phyloP scores from a whole-genome alignment of 2,797 vertebrate genomes.

The Poeciliopsis gracilis region DNA sequence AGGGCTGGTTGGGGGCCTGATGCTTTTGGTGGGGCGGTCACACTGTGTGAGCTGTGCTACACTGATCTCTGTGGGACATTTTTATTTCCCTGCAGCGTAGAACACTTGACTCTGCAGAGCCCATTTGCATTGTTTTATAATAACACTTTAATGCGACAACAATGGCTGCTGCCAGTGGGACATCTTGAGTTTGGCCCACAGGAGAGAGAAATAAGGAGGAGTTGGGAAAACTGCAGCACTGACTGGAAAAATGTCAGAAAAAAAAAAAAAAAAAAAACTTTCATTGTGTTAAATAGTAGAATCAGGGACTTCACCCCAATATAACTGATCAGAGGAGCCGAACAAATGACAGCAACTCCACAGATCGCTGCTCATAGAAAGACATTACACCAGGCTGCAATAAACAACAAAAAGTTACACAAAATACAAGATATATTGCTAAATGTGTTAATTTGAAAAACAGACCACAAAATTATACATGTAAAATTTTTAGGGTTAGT shows the following conservation, averaged over 20 bases:
- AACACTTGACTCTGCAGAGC: slow-evolving; percentile 38
- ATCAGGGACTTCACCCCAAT: background rate
- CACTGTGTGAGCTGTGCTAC: slow-evolving; percentile 47
- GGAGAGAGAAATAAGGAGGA: background rate
- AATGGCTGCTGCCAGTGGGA: slow-evolving; percentile 31
- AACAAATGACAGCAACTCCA: background rate
- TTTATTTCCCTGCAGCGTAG: slow-evolving; percentile 8
- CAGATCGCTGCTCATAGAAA: background rate
- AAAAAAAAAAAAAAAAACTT: background rate
- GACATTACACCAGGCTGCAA: background rate
- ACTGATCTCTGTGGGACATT: slow-evolving; percentile 51
- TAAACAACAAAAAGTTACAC: background rate
- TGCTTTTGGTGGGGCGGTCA: slow-evolving; percentile 15
- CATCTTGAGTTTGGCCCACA: slow-evolving; percentile 32
- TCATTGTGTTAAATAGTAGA: background rate
- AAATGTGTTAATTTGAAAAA: background rate
- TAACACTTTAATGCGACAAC: slow-evolving; percentile 46
- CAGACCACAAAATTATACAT: background rate
- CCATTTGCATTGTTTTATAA: slow-evolving; percentile 51
- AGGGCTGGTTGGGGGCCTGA: background rate
- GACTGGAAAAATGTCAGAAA: background rate
- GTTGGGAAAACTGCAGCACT: background rate
- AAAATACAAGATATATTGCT: background rate
- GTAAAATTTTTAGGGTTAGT: background rate
- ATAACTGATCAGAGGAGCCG: background rate